Evolutionary conservation across 1,140 invertebrate genomes (phyloP).

Genomic region (Micrasema longulum): DNA sequence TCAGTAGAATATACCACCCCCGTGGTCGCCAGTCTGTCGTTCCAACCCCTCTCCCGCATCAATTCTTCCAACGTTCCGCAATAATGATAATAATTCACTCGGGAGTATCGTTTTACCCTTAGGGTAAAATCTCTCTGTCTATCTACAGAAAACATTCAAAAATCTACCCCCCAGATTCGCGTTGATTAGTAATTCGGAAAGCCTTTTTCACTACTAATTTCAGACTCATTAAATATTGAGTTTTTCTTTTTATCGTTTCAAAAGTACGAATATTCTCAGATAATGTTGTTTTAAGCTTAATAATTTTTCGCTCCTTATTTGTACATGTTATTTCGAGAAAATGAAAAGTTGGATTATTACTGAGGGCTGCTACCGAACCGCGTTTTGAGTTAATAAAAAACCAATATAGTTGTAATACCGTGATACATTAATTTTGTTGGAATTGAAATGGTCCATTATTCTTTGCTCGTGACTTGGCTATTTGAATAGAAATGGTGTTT

Average conservation of each 20-base stretch:
- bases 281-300: neutral
- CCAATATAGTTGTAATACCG: no score
- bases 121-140: neutral
- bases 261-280: neutral
- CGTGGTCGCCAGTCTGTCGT: constrained; percentile 28
- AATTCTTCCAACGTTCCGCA: neutral
- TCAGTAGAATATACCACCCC: constrained; percentile 23
- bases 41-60: neutral
- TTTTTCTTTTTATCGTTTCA: constrained; percentile 12
- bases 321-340: no score
- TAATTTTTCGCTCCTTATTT: neutral
- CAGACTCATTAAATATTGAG: neutral
- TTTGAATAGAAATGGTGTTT: no score
- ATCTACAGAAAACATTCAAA: constrained; percentile 8
- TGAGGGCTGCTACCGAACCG: no score
- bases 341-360: no score
- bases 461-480: no score
- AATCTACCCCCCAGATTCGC: neutral
- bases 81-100: constrained; percentile 32
- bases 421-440: no score
- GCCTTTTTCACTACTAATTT: constrained; percentile 2
- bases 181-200: constrained; percentile 11
- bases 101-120: constrained; percentile 7
- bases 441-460: no score
- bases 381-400: no score